These are phyloP conservation scores for Parazoanthus darwini DNA, from an alignment of 92 coral and sea anemone species.

Conservation along the genomic window DNA sequence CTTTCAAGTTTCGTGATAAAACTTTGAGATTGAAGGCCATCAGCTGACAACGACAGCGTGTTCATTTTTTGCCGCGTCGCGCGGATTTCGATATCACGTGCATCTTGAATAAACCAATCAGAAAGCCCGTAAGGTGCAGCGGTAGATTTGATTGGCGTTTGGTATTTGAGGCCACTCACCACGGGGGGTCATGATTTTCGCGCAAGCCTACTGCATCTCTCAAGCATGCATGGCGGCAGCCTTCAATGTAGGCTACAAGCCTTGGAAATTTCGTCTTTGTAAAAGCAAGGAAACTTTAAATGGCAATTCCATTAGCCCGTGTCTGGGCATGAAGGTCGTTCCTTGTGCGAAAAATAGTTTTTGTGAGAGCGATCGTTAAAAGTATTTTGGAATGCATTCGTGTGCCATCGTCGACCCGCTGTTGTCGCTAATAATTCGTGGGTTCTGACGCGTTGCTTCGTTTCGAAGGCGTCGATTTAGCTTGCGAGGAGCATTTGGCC, in stretches of 20 bases:
- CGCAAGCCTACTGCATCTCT: constrained; percentile 47
- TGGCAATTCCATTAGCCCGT: constrained; percentile 19
- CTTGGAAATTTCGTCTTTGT: constrained; percentile 45
- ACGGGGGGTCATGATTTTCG: constrained; percentile 45
- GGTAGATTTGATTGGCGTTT: constrained; percentile 51
- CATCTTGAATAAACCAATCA: constrained; percentile 25
- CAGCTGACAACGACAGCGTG: constrained; percentile 37
- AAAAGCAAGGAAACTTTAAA: constrained; percentile 20
- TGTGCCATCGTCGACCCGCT: constrained; percentile 42
- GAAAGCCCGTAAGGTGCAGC: constrained; percentile 29
- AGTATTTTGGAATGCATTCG: constrained; percentile 44
- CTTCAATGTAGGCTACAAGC: constrained; percentile 47
- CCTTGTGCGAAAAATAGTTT: constrained; percentile 28
- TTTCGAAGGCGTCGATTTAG: constrained; percentile 50
- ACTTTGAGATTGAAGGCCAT: background rate
- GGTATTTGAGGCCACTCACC: constrained; percentile 38
- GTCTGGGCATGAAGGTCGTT: constrained; percentile 32
- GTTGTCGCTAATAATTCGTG: constrained; percentile 49
- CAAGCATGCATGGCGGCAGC: constrained; percentile 52
- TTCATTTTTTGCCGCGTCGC: constrained; percentile 42
- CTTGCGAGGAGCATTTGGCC: constrained; percentile 43
- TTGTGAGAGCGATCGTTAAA: constrained; percentile 39
- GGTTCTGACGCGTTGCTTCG: constrained; percentile 51
- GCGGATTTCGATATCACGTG: constrained; percentile 43
- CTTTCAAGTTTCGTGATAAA: constrained; percentile 23